Percentiles rank a stretch among this genome's conserved stretches.
Conservation (phyloP, 2,113 vertebrate species). For the Pomatorhinus ruficollis region DNA sequence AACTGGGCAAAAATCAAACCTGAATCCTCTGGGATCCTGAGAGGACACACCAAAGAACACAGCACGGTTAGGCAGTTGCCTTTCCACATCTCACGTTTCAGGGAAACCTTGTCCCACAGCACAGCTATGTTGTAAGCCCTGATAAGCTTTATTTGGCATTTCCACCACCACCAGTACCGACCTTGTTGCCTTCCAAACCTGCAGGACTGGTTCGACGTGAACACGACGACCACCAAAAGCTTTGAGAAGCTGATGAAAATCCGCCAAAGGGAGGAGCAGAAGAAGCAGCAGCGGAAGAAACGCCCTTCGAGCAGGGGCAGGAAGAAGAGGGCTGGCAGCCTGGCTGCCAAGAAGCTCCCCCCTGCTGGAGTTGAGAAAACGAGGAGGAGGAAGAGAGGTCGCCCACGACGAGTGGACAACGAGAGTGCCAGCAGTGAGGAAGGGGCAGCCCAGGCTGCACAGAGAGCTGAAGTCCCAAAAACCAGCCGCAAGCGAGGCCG, state of each 20-base stretch:
- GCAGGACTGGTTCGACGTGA: slow-evolving; percentile 92
- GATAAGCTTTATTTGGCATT: background rate
- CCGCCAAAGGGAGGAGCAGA: slow-evolving; percentile 77
- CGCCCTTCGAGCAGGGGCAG: slow-evolving; percentile 21
- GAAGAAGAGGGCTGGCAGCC: slow-evolving; percentile 27
- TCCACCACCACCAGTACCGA: background rate
- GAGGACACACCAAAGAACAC: background rate
- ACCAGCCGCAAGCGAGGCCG: background rate
- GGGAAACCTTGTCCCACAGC: background rate
- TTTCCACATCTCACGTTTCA: background rate
- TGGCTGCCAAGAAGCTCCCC: slow-evolving; percentile 49
- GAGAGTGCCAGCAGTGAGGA: background rate
- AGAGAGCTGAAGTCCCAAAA: background rate
- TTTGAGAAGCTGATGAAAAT: slow-evolving; percentile 87
- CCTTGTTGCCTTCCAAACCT: slow-evolving; percentile 23
- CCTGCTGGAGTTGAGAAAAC: slow-evolving; percentile 37
- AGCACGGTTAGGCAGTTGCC: background rate
- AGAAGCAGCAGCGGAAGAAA: slow-evolving; percentile 65
- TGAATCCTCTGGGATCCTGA: background rate
- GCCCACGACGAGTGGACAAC: background rate
- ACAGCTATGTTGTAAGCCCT: background rate
- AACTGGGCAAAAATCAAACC: background rate
- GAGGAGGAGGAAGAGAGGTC: background rate
- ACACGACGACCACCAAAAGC: slow-evolving; percentile 84
- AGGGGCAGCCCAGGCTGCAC: background rate